A percentile compares a stretch with the other conserved stretches of the same genome.
phyloP scores from a whole-genome alignment of 2,113 vertebrate genomes.

The Thalassarche chlororhynchos region DNA sequence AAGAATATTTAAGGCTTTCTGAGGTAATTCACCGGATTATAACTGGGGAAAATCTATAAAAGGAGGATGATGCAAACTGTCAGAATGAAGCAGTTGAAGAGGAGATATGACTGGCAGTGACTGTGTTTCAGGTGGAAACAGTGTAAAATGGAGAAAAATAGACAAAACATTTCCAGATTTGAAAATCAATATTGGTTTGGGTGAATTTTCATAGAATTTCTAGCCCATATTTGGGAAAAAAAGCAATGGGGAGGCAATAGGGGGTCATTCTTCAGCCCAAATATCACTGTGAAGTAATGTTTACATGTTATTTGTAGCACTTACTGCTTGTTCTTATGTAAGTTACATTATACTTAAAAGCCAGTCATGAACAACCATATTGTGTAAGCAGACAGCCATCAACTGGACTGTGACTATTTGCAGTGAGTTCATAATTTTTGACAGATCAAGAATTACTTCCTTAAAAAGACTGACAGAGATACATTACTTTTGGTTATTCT shows the following conservation, averaged over 20 bases:
- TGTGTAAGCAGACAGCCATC: neutral
- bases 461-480: neutral
- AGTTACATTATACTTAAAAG: neutral
- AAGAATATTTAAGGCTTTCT: neutral
- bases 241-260: neutral
- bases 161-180: neutral
- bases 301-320: neutral
- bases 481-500: neutral
- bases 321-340: neutral
- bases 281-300: neutral
- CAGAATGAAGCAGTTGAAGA: neutral
- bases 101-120: neutral
- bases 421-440: neutral
- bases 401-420: neutral
- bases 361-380: neutral
- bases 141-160: neutral
- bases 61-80: neutral
- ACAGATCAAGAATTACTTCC: neutral
- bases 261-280: neutral
- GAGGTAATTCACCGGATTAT: neutral
- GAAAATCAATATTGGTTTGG: neutral
- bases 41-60: neutral
- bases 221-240: neutral
- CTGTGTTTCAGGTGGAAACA: neutral
- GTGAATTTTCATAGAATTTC: neutral